These are phyloP conservation scores for Dione juno DNA, from an alignment of 2,888 invertebrate species.

Conservation along the genomic window DNA sequence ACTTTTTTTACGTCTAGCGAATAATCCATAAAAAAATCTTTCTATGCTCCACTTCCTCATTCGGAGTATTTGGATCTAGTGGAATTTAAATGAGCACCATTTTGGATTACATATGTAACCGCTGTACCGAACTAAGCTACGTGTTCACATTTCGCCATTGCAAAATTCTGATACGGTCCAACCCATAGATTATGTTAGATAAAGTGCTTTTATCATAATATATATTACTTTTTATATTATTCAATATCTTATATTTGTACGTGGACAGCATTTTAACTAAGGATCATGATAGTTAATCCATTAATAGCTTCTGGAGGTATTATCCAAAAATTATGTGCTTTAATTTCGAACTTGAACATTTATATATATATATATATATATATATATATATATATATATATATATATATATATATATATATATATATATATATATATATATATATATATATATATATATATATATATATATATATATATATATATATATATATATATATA, in stretches of 20 bases:
- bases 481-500: too few species aligned
- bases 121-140: conserved; percentile 1
- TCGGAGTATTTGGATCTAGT: neutral
- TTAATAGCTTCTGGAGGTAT: too few species aligned
- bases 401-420: too few species aligned
- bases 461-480: too few species aligned
- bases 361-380: too few species aligned
- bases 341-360: too few species aligned
- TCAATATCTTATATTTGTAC: neutral
- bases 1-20: neutral
- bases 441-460: too few species aligned
- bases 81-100: neutral
- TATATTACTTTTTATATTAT: neutral
- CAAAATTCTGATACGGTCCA: neutral
- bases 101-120: conserved; percentile 2
- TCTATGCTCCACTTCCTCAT: neutral
- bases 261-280: neutral
- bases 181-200: conserved; percentile 4
- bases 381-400: too few species aligned
- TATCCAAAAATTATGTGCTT: too few species aligned
- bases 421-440: too few species aligned
- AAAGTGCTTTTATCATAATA: neutral
- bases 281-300: neutral
- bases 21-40: neutral
- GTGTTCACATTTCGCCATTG: neutral